These are phyloP conservation scores for Rhopalosiphum nymphaeae DNA, from an alignment of 2,888 invertebrate genomes.

Conservation along the genomic window DNA sequence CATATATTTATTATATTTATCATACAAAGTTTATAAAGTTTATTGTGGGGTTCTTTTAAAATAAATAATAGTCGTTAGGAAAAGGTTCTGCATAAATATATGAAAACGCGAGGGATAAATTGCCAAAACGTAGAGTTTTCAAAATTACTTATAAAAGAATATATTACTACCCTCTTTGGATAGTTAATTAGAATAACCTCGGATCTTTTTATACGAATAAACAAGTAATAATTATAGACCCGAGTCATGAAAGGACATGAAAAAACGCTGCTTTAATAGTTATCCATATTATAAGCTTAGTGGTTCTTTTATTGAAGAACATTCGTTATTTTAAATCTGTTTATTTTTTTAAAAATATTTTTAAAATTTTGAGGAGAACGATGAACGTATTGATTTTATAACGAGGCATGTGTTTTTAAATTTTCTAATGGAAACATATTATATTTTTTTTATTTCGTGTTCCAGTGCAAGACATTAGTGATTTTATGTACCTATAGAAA, in stretches of 20 bases:
- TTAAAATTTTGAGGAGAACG: too few relatives aligned
- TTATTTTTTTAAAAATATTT: not conserved
- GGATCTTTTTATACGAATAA: not conserved
- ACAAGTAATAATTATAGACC: conserved; percentile 18
- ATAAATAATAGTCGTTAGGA: not conserved
- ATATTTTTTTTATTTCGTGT: not conserved
- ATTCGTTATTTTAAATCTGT: not conserved
- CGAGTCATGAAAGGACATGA: not conserved
- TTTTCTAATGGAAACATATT: not conserved
- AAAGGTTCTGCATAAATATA: not conserved
- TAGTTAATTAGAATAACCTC: conserved; percentile 27
- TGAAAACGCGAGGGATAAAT: not conserved
- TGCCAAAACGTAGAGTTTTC: conserved; percentile 19
- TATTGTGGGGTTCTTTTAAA: not conserved
- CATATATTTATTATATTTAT: conserved; percentile 4
- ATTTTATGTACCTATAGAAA: not conserved
- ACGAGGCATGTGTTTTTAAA: not conserved
- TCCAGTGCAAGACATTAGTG: not conserved
- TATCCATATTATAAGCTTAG: not conserved
- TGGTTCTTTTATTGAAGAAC: not conserved
- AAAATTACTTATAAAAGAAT: conserved; percentile 22
- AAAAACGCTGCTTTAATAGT: not conserved
- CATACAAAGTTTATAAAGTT: not conserved
- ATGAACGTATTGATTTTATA: too few relatives aligned
- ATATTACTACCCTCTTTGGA: conserved; percentile 19